Evolutionary conservation across 2,113 vertebrate genomes (phyloP).

Genomic region (Esox niger): DNA sequence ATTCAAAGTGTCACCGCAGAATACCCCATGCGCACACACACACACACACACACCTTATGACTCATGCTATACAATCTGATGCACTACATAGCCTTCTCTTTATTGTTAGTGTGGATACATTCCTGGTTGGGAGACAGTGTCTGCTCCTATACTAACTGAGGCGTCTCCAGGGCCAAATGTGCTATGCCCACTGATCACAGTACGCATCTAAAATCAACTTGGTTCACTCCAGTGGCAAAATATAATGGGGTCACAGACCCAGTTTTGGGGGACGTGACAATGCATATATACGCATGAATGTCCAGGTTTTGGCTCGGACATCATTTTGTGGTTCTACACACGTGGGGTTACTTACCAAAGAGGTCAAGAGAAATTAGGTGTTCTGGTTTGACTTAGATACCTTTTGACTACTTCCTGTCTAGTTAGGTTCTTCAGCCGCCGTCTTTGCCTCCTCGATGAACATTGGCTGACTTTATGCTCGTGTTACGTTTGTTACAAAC

Average conservation of each 20-base stretch:
- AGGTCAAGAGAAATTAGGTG: too few species aligned
- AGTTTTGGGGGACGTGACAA: not conserved
- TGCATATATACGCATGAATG: not conserved
- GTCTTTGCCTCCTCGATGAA: not conserved
- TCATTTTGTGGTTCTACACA: not conserved
- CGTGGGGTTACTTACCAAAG: conserved; percentile 37
- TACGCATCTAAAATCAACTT: not conserved
- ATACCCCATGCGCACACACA: conserved; percentile 27
- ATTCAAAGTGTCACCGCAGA: conserved; percentile 49
- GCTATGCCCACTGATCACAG: not conserved
- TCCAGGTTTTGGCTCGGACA: conserved; percentile 29
- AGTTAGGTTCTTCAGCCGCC: not conserved
- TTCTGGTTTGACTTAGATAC: not conserved
- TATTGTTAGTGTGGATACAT: not conserved
- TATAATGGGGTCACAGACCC: not conserved
- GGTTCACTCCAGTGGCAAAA: not conserved
- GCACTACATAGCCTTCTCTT: not conserved
- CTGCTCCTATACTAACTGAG: too few species aligned
- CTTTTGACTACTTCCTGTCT: not conserved
- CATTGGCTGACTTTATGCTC: not conserved
- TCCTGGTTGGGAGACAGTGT: not conserved
- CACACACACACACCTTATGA: not conserved
- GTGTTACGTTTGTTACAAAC: not conserved
- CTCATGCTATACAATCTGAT: not conserved
- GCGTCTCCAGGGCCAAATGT: not conserved